These are phyloP conservation scores for Drosophila nigromelanica DNA, from an alignment of 1,140 invertebrate genomes.

Conservation along the genomic window DNA sequence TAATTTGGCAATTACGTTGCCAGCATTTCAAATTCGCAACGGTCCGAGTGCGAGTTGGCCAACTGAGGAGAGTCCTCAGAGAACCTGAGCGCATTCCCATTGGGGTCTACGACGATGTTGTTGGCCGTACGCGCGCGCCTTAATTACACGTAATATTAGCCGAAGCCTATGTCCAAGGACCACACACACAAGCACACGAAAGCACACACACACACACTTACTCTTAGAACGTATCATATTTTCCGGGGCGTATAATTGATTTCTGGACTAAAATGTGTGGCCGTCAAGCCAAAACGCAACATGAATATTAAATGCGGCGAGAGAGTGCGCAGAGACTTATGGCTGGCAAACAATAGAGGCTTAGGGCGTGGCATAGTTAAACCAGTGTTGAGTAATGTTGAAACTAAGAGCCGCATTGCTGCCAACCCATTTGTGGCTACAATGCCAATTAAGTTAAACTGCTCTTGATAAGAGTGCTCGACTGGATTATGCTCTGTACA, in stretches of 20 bases:
- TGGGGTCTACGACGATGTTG: conserved; percentile 11
- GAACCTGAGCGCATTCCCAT: conserved; percentile 27
- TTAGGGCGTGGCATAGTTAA: conserved; percentile 17
- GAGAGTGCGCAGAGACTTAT: conserved; percentile 7
- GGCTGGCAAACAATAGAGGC: conserved; percentile 14
- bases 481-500: neutral
- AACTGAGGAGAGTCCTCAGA: conserved; percentile 15
- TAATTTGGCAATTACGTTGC: conserved; percentile 75
- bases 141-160: conserved; percentile 78
- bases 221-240: conserved; percentile 58
- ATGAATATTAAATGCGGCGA: conserved; percentile 67
- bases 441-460: neutral
- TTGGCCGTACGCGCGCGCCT: conserved; percentile 31
- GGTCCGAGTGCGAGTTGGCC: neutral
- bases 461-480: neutral
- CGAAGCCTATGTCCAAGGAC: conserved; percentile 10
- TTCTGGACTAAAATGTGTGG: conserved; percentile 67
- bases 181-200: conserved; percentile 1
- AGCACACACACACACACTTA: neutral
- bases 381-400: conserved; percentile 14
- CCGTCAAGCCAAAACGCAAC: conserved; percentile 52
- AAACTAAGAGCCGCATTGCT: conserved; percentile 9
- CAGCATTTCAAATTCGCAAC: conserved; percentile 67
- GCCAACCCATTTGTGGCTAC: neutral
- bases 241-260: conserved; percentile 73